A percentile compares a stretch with the other conserved stretches of the same genome.
Evolutionary conservation across 2,888 invertebrate genomes (phyloP).

Genomic region (Caenorhabditis sp.): DNA sequence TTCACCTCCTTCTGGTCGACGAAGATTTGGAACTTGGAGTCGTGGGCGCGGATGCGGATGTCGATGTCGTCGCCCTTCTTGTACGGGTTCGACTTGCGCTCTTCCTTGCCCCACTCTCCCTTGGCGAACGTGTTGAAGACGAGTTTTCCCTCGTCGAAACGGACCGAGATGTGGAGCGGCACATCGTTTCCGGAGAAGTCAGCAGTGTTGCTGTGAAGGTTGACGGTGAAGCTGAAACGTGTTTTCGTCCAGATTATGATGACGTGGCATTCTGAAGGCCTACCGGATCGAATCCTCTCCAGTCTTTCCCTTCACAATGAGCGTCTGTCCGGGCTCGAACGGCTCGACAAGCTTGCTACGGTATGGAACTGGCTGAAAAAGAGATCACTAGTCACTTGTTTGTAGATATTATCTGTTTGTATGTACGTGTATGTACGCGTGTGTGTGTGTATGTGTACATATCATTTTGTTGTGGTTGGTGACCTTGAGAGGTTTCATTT

Average conservation of each 20-base stretch:
- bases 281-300: conserved; percentile 74
- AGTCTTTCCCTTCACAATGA: conserved; percentile 77
- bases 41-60: conserved; percentile 78
- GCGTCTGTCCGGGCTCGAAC: conserved; percentile 78
- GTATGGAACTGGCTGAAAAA: conserved; percentile 76
- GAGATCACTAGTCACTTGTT: too few relatives aligned
- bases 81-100: conserved; percentile 78
- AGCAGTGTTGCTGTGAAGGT: conserved; percentile 74
- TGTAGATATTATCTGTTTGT: too few relatives aligned
- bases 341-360: conserved; percentile 75
- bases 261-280: not conserved
- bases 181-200: conserved; percentile 79
- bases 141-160: conserved; percentile 75
- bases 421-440: too few relatives aligned
- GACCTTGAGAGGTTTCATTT: conserved; percentile 25
- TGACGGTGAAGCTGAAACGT: conserved; percentile 75
- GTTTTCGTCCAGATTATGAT: too few relatives aligned
- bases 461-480: not conserved
- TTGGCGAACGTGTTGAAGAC: conserved; percentile 78
- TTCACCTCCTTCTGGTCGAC: conserved; percentile 78
- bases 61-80: conserved; percentile 78
- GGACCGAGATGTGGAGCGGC: conserved; percentile 75
- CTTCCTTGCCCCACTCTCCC: conserved; percentile 79
- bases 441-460: too few relatives aligned
- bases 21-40: conserved; percentile 77